Conservation (phyloP, 35 echinoderm and acorn worm genomes). For the Patiria miniata region DNA sequence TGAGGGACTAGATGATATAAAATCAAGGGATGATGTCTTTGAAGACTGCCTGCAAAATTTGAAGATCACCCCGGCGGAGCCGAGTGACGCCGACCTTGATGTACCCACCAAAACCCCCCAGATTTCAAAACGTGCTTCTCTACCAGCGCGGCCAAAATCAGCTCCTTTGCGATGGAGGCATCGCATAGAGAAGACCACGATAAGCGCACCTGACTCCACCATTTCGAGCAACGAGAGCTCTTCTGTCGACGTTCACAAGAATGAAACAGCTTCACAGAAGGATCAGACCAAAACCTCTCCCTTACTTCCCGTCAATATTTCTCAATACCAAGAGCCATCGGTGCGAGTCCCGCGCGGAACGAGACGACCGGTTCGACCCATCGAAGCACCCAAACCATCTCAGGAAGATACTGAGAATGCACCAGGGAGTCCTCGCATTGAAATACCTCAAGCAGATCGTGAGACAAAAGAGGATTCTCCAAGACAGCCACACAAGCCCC, state of each 20-base stretch:
- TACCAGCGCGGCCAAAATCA: not conserved
- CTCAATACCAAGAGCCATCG: not conserved
- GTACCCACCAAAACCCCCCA: not conserved
- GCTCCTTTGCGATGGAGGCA: not conserved
- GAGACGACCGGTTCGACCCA: not conserved
- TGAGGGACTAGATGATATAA: not conserved
- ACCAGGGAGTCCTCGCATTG: not conserved
- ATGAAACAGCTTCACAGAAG: not conserved
- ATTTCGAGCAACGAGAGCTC: not conserved
- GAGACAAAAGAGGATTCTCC: not conserved
- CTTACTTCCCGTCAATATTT: not conserved
- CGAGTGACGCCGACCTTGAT: not conserved
- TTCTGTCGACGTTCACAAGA: not conserved
- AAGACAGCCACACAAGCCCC: not conserved
- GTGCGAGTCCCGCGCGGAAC: not conserved
- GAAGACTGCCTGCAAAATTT: not conserved
- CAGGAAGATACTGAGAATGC: not conserved
- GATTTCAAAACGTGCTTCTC: not conserved
- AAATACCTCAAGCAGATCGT: not conserved
- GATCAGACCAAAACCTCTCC: not conserved
- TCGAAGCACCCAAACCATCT: not conserved
- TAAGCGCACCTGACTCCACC: too few relatives aligned
- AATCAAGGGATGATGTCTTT: not conserved
- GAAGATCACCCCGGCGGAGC: not conserved
- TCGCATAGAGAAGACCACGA: too few relatives aligned